Conservation (phyloP, 1,140 invertebrate genomes). For the Ladona fulva region DNA sequence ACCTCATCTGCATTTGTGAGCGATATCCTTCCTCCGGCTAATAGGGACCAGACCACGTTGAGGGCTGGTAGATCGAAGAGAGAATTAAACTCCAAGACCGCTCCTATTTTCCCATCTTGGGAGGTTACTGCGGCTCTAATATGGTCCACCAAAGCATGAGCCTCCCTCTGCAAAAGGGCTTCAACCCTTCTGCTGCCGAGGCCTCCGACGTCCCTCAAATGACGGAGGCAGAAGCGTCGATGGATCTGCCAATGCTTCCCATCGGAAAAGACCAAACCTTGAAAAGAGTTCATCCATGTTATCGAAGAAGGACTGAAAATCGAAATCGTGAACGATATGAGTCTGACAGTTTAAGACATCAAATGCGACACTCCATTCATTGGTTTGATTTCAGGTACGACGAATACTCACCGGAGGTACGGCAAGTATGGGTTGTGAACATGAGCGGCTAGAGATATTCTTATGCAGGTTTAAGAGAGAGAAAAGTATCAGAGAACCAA, state of each 20-base stretch:
- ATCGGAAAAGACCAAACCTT: constrained; percentile 59
- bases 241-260: constrained; percentile 76
- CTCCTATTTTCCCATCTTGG: background rate
- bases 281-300: background rate
- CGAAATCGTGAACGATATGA: no score
- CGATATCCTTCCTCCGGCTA: constrained; percentile 42
- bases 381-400: no score
- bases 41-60: constrained; percentile 61
- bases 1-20: background rate
- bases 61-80: constrained; percentile 50
- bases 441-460: no score
- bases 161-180: constrained; percentile 58
- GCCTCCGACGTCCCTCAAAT: constrained; percentile 64
- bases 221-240: constrained; percentile 64
- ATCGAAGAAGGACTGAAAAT: no score
- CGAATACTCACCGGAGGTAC: no score
- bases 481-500: no score
- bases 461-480: no score
- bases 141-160: constrained; percentile 43
- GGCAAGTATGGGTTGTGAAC: no score
- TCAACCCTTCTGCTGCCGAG: constrained; percentile 69
- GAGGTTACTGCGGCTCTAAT: background rate
- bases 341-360: no score
- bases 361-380: no score
- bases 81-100: background rate